Percentiles rank a stretch among this genome's conserved stretches.
phyloP scores from a whole-genome alignment of 1,140 invertebrate genomes.

The Heliconius nattereri region DNA sequence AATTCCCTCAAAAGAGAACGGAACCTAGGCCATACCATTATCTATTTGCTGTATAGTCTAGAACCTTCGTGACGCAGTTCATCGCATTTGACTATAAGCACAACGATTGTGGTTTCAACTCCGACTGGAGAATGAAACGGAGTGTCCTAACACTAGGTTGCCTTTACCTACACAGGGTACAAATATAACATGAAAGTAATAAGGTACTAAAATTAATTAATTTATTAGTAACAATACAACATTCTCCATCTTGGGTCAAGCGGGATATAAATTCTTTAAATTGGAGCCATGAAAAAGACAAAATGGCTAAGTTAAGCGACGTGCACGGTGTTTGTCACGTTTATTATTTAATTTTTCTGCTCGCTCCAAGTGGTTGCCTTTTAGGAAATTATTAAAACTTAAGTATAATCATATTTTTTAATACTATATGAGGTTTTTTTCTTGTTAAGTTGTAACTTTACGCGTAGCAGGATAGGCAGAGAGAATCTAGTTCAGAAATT shows the following conservation, averaged over 20 bases:
- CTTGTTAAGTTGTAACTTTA: not conserved
- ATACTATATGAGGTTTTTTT: not conserved
- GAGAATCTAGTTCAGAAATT: too few species aligned
- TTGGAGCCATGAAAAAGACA: constrained; percentile 76
- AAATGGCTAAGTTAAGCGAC: constrained; percentile 53
- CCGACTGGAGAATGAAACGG: too few species aligned
- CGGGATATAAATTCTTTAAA: constrained; percentile 76
- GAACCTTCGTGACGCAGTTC: too few species aligned
- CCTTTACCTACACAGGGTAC: too few species aligned
- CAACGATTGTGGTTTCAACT: too few species aligned
- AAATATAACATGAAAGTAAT: too few species aligned
- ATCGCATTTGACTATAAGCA: too few species aligned
- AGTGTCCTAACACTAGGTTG: too few species aligned
- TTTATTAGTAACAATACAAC: not conserved
- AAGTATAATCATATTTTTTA: not conserved
- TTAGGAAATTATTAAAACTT: constrained; percentile 24
- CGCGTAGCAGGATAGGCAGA: too few species aligned
- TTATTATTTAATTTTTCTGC: constrained; percentile 41
- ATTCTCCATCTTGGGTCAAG: not conserved
- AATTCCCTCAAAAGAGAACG: not conserved
- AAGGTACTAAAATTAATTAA: too few species aligned
- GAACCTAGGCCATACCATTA: too few species aligned
- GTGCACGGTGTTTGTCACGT: constrained; percentile 40
- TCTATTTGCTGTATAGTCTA: not conserved
- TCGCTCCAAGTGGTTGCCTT: constrained; percentile 8